Percentiles rank a stretch among this genome's conserved stretches.
These are phyloP conservation scores for Colinus virginianus DNA, from an alignment of 2,113 vertebrate genomes.

Conservation along the genomic window DNA sequence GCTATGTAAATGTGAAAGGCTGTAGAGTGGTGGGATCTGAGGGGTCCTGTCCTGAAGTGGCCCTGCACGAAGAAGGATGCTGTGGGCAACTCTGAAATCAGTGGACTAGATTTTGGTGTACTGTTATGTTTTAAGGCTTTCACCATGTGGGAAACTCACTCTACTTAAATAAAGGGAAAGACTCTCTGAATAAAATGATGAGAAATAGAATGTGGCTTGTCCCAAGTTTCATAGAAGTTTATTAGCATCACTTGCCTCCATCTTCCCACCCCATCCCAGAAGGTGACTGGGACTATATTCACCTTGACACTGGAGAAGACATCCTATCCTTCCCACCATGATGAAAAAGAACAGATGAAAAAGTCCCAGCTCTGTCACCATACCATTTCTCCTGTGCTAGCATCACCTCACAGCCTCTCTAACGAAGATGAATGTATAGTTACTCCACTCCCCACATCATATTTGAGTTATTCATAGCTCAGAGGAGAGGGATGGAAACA, in stretches of 20 bases:
- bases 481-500: neutral
- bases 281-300: neutral
- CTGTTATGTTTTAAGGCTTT: neutral
- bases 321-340: neutral
- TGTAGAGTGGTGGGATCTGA: neutral
- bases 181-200: neutral
- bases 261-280: neutral
- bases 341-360: neutral
- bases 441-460: neutral
- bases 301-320: neutral
- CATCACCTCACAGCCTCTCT: neutral
- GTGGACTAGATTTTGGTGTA: neutral
- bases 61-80: neutral
- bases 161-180: neutral
- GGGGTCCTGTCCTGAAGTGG: neutral
- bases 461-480: neutral
- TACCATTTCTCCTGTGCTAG: neutral
- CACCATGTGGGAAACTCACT: rapidly evolving
- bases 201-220: neutral
- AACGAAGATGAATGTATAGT: slow-evolving; percentile 10
- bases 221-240: neutral
- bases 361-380: slow-evolving; percentile 14
- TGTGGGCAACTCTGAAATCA: neutral
- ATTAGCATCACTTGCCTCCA: neutral
- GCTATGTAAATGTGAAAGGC: neutral